phyloP scores from a whole-genome alignment of 2,888 invertebrate species.

The Eulithis testata region DNA sequence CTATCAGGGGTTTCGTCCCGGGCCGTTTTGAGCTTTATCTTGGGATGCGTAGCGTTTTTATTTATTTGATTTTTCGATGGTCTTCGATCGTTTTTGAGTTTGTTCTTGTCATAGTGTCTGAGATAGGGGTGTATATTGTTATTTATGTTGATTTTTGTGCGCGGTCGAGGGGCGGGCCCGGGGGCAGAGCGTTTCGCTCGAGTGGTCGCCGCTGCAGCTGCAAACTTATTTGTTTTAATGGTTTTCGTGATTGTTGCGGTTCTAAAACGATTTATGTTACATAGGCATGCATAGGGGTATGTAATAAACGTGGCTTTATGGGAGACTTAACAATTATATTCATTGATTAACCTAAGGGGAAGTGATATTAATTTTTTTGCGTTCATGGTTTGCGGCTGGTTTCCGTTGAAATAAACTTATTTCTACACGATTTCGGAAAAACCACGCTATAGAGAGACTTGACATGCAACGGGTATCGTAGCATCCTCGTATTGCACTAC shows the following conservation, averaged over 20 bases:
- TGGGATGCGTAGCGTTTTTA: slow-evolving; percentile 35
- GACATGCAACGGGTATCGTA: no score
- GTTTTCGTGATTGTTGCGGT: slow-evolving; percentile 71
- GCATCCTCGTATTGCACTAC: no score
- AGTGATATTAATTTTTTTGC: slow-evolving; percentile 15
- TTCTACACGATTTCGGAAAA: no score
- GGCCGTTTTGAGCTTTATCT: slow-evolving; percentile 45
- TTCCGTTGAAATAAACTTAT: no score
- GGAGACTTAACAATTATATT: slow-evolving; percentile 52
- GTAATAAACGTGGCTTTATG: slow-evolving; percentile 56
- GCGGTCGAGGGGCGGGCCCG: slow-evolving; percentile 73
- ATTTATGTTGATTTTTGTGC: slow-evolving; percentile 84
- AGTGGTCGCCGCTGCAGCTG: slow-evolving; percentile 75
- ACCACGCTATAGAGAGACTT: no score
- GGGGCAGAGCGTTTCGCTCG: slow-evolving; percentile 75
- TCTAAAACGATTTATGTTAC: slow-evolving; percentile 63
- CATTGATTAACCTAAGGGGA: slow-evolving; percentile 20
- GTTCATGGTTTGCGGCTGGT: not conserved
- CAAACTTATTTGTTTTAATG: slow-evolving; percentile 79
- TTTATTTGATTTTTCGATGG: slow-evolving; percentile 41
- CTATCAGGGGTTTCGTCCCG: slow-evolving; percentile 29
- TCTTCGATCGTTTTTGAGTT: slow-evolving; percentile 46
- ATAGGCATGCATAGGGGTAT: slow-evolving; percentile 60
- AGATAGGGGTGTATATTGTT: slow-evolving; percentile 84
- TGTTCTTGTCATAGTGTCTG: slow-evolving; percentile 68